Conservation (phyloP, 2,797 vertebrate genomes). For the Sitta carolinensis region DNA sequence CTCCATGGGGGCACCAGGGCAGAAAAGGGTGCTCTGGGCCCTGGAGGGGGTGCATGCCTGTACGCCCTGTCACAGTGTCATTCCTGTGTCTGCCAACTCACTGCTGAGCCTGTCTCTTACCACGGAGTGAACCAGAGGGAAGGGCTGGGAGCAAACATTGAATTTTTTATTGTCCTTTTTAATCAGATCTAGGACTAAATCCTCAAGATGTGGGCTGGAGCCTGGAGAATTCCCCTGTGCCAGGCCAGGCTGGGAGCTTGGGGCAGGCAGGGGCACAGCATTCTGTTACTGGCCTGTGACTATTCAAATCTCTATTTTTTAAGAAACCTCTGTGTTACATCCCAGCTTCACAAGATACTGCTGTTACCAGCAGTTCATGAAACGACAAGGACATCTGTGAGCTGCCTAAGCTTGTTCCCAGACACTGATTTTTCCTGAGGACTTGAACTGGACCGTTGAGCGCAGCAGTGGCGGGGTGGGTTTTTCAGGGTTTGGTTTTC, state of each 20-base stretch:
- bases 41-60: fast-evolving
- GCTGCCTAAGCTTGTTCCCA: neutral
- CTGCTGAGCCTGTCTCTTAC: neutral
- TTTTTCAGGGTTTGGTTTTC: neutral
- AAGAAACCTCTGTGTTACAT: neutral
- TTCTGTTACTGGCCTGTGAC: neutral
- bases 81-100: neutral
- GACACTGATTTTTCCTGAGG: neutral
- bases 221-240: neutral
- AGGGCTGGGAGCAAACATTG: neutral
- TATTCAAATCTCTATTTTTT: neutral
- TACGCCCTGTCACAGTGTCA: fast-evolving
- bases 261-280: neutral
- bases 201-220: neutral
- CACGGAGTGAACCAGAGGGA: neutral
- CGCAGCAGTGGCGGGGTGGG: neutral
- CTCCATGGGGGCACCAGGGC: neutral
- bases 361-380: neutral
- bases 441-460: neutral
- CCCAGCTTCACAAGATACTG: neutral
- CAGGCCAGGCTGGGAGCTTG: neutral
- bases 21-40: neutral
- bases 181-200: neutral
- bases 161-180: neutral
- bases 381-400: fast-evolving